Base-by-base conservation (phyloP, 2,113 vertebrate species). In the Amblyopsis rosae region DNA sequence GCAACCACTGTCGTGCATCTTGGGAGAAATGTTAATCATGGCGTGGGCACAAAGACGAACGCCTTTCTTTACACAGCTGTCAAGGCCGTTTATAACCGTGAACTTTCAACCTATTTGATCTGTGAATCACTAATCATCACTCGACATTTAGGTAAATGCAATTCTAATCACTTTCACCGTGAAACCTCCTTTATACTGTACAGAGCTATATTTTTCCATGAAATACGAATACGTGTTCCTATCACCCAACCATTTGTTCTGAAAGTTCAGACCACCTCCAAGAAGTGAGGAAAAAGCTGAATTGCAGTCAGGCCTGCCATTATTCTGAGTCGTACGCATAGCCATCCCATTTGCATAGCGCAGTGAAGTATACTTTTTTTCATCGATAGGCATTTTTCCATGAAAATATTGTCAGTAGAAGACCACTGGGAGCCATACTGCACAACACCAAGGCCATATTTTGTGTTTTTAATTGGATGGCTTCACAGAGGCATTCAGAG, bases 401-500 rank as follows among this genome's bases (percentile, higher is more conserved):
- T 79, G 77, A 78, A 87, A 84, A 83, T 77, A 84, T 82, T 83
- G 76, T 82, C 65, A 57, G 77, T 51, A 65, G 76, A 78, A 72
- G 54, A 73, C 89, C 57, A 62, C 3, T 75, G 89, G 89, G 86
- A 89, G 73, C 80, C 63, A 79, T 86, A 81, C 82, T 80, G 76
- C 80, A 66, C 71, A 69, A 80, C 84, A 85, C 87, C 70, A 71
- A 85, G 84, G 83, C 85, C 72, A 80, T 88, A 84, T 83, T 83
- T 89, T 87, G 72, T 76, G 61, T 76, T 87, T 89, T 87, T 89
- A 90, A 90, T 88, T 87, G 85, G 87, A 69, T 77, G 82, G 75
- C 73, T 87, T 87, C 69, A 33, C 73, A 70, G 77, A 53, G 49
- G 70, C 84, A 68, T 79, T 66, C 72, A 84, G 62, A 74, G 61